Evolutionary conservation across 2,888 invertebrate genomes (phyloP).

Genomic region (Thereva unica): DNA sequence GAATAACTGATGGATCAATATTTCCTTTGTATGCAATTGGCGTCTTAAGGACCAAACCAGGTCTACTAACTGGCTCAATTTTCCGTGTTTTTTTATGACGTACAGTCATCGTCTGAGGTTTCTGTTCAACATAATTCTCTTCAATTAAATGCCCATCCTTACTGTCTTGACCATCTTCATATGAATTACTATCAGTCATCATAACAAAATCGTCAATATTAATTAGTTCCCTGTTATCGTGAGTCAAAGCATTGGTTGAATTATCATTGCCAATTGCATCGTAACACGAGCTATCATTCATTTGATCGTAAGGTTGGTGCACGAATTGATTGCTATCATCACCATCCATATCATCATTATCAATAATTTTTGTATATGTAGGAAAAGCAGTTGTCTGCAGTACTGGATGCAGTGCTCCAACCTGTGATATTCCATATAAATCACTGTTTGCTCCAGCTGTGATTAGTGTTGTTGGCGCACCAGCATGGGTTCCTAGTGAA

Average conservation of each 20-base stretch:
- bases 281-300: conserved; percentile 47
- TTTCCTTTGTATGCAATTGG: conserved; percentile 79
- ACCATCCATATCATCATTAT: conserved; percentile 47
- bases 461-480: conserved; percentile 50
- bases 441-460: conserved; percentile 51
- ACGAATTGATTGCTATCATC: conserved; percentile 42
- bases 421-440: conserved; percentile 55
- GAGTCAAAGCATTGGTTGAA: conserved; percentile 44
- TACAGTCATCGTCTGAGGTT: conserved; percentile 21
- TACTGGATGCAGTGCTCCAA: conserved; percentile 56
- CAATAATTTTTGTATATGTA: conserved; percentile 53
- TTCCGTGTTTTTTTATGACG: conserved; percentile 58
- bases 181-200: conserved; percentile 56
- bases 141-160: conserved; percentile 3
- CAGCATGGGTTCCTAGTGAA: conserved; percentile 45
- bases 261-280: conserved; percentile 47
- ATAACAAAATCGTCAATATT: conserved; percentile 58
- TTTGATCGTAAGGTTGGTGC: conserved; percentile 50
- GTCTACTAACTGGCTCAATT: conserved; percentile 75
- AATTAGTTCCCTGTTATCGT: conserved; percentile 55
- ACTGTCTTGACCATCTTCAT: conserved; percentile 45
- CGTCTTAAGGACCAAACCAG: conserved; percentile 73
- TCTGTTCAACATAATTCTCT: conserved; percentile 24
- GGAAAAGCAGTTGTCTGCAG: conserved; percentile 55
- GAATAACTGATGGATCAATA: conserved; percentile 83